A percentile compares a stretch with the other conserved stretches of the same genome.
Conservation (phyloP, 2,888 invertebrate genomes). For the Cabera pusaria region DNA sequence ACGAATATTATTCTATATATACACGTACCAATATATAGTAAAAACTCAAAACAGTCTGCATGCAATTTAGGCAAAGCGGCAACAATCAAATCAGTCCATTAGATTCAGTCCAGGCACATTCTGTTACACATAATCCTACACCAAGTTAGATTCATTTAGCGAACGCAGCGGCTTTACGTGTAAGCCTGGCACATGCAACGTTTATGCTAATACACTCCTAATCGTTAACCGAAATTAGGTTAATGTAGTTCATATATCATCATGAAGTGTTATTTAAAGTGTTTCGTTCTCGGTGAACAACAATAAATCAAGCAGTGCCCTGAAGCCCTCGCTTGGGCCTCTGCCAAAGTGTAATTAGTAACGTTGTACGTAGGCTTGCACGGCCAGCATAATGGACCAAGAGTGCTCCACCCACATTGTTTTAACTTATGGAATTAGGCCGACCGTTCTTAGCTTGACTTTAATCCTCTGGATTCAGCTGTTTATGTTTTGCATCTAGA, state of each 20-base stretch:
- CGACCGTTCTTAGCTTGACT: slow-evolving; percentile 36
- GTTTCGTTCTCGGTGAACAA: slow-evolving; percentile 64
- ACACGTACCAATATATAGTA: no score
- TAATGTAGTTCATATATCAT: slow-evolving; percentile 55
- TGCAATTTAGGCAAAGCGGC: no score
- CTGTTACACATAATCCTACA: no score
- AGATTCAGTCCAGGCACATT: no score
- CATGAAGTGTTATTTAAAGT: slow-evolving; percentile 63
- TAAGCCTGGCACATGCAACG: slow-evolving; percentile 27
- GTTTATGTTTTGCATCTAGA: slow-evolving; percentile 9
- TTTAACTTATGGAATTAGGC: slow-evolving; percentile 61
- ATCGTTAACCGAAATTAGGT: slow-evolving; percentile 37
- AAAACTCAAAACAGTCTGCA: no score
- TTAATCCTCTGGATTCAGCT: slow-evolving; percentile 22
- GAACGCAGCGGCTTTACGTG: slow-evolving; percentile 16
- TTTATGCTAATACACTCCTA: slow-evolving; percentile 31
- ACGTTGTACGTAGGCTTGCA: slow-evolving; percentile 56
- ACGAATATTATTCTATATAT: no score
- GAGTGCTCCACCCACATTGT: slow-evolving; percentile 58
- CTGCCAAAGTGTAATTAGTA: slow-evolving; percentile 77
- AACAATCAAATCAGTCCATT: no score
- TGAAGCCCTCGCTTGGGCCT: slow-evolving; percentile 59
- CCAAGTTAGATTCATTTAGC: slow-evolving; percentile 13
- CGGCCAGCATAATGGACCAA: slow-evolving; percentile 61
- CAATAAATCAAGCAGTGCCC: slow-evolving; percentile 70